phyloP scores from a whole-genome alignment of 2,797 vertebrate genomes.

The Poecilia wingei region DNA sequence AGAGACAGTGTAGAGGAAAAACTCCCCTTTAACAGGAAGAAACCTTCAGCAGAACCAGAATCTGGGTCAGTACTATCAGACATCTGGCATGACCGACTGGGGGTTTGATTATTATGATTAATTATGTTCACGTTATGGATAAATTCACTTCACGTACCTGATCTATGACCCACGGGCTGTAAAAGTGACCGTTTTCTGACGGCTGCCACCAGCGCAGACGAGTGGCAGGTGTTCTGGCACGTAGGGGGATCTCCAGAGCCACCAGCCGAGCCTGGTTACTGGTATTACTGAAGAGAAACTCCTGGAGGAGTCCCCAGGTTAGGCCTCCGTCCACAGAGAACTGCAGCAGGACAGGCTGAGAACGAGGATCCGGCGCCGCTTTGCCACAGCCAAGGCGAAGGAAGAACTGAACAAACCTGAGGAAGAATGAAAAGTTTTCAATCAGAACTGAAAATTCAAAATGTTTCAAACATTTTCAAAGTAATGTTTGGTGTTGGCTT shows the following conservation, averaged over 20 bases:
- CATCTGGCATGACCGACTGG: too few relatives aligned
- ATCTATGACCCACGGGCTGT: constrained; percentile 99
- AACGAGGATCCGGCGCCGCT: constrained; percentile 92
- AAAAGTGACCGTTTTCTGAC: constrained; percentile 94
- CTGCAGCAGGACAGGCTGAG: constrained; percentile 95
- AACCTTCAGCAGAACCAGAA: too few relatives aligned
- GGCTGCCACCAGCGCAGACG: constrained; percentile 98
- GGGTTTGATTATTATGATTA: too few relatives aligned
- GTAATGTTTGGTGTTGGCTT: constrained; percentile 8
- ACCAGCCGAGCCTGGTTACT: constrained; percentile 95
- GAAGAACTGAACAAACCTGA: constrained; percentile 98
- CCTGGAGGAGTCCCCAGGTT: constrained; percentile 93
- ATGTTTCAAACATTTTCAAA: not conserved
- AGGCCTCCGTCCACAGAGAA: constrained; percentile 94
- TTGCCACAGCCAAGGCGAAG: constrained; percentile 96
- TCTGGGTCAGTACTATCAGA: too few relatives aligned
- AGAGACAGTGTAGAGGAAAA: too few relatives aligned
- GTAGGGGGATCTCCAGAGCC: constrained; percentile 92
- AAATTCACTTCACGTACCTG: constrained; percentile 81
- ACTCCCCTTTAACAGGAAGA: too few relatives aligned
- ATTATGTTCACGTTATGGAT: not conserved
- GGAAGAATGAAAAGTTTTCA: not conserved
- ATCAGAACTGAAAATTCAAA: not conserved
- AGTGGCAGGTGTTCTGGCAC: constrained; percentile 88
- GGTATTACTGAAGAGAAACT: constrained; percentile 97